A percentile compares a stretch with the other conserved stretches of the same genome.
Conservation (phyloP, 1,140 invertebrate genomes). For the Musca vetustissima region DNA sequence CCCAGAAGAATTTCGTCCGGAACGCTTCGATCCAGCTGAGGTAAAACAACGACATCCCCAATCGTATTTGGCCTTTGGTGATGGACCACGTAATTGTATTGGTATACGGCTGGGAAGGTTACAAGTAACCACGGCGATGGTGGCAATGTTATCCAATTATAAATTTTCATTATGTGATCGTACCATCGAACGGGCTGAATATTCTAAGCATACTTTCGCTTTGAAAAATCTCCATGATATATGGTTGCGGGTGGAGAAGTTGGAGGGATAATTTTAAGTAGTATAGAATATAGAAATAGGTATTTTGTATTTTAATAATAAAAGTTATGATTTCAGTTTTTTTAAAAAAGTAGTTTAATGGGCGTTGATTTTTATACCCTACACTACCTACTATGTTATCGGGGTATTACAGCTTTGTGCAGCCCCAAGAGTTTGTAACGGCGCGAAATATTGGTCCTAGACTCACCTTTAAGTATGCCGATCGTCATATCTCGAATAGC, state of each 20-base stretch:
- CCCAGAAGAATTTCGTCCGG: slow-evolving; percentile 61
- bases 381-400: too few relatives aligned
- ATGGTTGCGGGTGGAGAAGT: neutral
- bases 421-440: too few relatives aligned
- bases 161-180: slow-evolving; percentile 32
- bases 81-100: slow-evolving; percentile 58
- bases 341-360: too few relatives aligned
- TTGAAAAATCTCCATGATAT: neutral
- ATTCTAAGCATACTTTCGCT: neutral
- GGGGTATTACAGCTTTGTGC: too few relatives aligned
- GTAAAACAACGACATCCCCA: slow-evolving; percentile 50
- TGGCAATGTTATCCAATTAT: slow-evolving; percentile 44
- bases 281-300: too few relatives aligned
- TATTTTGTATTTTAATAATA: too few relatives aligned
- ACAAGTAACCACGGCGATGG: slow-evolving; percentile 49
- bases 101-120: slow-evolving; percentile 53
- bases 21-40: slow-evolving; percentile 57
- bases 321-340: too few relatives aligned
- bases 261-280: too few relatives aligned
- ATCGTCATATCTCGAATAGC: too few relatives aligned
- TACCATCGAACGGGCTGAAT: slow-evolving; percentile 23
- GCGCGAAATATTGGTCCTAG: too few relatives aligned
- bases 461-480: too few relatives aligned
- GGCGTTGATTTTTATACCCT: too few relatives aligned
- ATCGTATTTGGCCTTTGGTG: slow-evolving; percentile 60